Evolutionary conservation across 2,888 invertebrate species (phyloP).

Genomic region (Tinea trinotella): DNA sequence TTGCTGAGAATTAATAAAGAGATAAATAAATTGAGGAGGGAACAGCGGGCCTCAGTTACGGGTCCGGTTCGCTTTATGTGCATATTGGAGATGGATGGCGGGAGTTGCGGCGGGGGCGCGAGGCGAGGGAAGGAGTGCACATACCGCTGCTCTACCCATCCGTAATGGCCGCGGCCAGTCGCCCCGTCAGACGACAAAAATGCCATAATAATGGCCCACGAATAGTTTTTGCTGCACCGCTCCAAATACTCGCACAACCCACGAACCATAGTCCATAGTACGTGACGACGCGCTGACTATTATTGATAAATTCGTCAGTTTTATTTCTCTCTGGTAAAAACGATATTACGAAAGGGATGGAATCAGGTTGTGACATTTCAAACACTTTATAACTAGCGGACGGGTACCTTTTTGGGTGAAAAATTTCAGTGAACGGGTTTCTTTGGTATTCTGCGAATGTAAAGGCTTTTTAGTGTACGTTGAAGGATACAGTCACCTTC

Average conservation of each 20-base stretch:
- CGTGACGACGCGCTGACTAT: constrained; percentile 65
- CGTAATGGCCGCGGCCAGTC: constrained; percentile 65
- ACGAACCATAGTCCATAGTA: constrained; percentile 30
- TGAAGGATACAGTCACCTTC: constrained; percentile 65
- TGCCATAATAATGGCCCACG: constrained; percentile 71
- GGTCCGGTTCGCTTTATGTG: constrained; percentile 69
- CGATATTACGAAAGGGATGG: constrained; percentile 48
- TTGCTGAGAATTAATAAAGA: constrained; percentile 69
- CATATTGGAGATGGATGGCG: constrained; percentile 70
- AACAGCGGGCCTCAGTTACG: constrained; percentile 67
- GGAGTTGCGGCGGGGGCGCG: constrained; percentile 31
- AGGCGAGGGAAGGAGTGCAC: constrained; percentile 28
- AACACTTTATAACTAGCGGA: constrained; percentile 72
- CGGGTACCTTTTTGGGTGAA: constrained; percentile 51
- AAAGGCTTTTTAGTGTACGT: constrained; percentile 44
- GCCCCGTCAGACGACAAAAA: constrained; percentile 72
- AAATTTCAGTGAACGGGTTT: constrained; percentile 59
- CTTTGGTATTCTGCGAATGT: constrained; percentile 61
- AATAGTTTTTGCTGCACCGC: constrained; percentile 70
- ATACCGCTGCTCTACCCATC: constrained; percentile 35
- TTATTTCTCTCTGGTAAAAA: constrained; percentile 56
- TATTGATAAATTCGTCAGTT: constrained; percentile 74
- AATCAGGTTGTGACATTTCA: constrained; percentile 72
- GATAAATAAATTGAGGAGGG: constrained; percentile 70
- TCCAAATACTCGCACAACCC: constrained; percentile 61